phyloP scores from a whole-genome alignment of 2,797 vertebrate genomes.

The Picus viridis region DNA sequence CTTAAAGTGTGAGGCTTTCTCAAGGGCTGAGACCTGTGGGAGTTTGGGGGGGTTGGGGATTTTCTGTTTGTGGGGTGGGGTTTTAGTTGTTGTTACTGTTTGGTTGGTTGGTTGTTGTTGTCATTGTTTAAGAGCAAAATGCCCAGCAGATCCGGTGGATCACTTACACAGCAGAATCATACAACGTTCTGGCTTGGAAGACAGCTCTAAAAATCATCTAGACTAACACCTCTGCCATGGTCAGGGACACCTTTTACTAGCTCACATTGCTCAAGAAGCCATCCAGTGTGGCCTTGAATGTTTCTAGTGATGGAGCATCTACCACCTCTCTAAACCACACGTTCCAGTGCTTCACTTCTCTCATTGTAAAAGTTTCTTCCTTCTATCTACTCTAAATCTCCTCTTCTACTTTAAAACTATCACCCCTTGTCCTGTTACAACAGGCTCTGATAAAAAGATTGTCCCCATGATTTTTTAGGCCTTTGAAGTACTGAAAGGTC shows the following conservation, averaged over 20 bases:
- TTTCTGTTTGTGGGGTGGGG: not conserved
- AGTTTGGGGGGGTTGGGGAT: rapidly evolving
- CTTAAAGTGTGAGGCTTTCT: not conserved
- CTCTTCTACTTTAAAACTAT: not conserved
- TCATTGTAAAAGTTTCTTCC: not conserved
- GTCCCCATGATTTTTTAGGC: not conserved
- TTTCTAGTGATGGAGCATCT: not conserved
- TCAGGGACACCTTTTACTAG: not conserved
- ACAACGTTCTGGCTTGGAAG: not conserved
- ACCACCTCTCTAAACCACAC: not conserved
- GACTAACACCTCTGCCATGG: rapidly evolving
- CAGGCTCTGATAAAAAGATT: not conserved
- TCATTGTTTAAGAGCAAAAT: not conserved
- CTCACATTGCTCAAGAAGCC: not conserved
- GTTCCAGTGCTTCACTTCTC: not conserved
- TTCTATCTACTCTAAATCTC: not conserved
- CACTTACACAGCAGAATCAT: not conserved
- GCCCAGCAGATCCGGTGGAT: not conserved
- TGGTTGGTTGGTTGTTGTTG: too few relatives aligned
- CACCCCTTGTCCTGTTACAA: not conserved
- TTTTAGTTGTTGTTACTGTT: too few relatives aligned
- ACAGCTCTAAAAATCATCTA: not conserved
- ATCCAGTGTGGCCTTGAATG: not conserved
- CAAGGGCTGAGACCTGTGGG: not conserved
- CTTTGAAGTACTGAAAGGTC: not conserved